Evolutionary conservation across 2,888 invertebrate genomes (phyloP).

Genomic region (Brachycybe producta): DNA sequence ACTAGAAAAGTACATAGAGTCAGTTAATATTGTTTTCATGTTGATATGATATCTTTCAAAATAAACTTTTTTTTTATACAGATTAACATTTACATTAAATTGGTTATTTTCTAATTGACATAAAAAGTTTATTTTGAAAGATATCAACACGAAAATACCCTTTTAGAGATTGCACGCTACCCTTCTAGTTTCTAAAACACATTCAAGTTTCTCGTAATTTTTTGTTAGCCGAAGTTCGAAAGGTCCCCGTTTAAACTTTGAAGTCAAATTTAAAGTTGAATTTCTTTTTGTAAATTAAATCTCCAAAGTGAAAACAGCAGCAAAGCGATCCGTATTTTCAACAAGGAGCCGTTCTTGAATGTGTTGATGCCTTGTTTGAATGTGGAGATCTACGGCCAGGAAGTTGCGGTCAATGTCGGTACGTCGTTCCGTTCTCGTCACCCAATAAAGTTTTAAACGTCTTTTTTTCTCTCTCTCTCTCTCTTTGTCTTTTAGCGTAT

Average conservation of each 20-base stretch:
- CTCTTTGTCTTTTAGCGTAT: conserved; percentile 45
- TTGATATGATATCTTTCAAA: too few relatives aligned
- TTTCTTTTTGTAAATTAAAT: conserved; percentile 3
- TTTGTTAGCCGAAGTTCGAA: background rate
- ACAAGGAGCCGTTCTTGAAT: conserved; percentile 47
- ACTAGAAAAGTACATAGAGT: too few relatives aligned
- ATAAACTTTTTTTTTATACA: too few relatives aligned
- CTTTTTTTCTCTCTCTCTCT: too few relatives aligned
- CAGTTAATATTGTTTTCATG: too few relatives aligned
- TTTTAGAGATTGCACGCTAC: too few relatives aligned
- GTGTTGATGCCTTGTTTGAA: conserved; percentile 48
- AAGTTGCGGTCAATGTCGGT: conserved; percentile 34
- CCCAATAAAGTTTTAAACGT: conserved; percentile 22
- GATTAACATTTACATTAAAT: too few relatives aligned
- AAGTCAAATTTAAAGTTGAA: background rate
- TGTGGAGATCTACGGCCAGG: conserved; percentile 43
- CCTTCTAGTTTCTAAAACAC: background rate
- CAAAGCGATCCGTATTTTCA: conserved; percentile 49
- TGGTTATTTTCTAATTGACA: too few relatives aligned
- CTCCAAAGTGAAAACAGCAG: conserved; percentile 38
- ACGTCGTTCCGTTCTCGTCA: conserved; percentile 21
- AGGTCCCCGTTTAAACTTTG: too few relatives aligned
- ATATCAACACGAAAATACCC: too few relatives aligned
- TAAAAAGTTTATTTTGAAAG: too few relatives aligned
- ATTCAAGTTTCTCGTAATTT: background rate